Base-by-base conservation (phyloP, 2,888 invertebrate species). In the Cordilura impudica region DNA sequence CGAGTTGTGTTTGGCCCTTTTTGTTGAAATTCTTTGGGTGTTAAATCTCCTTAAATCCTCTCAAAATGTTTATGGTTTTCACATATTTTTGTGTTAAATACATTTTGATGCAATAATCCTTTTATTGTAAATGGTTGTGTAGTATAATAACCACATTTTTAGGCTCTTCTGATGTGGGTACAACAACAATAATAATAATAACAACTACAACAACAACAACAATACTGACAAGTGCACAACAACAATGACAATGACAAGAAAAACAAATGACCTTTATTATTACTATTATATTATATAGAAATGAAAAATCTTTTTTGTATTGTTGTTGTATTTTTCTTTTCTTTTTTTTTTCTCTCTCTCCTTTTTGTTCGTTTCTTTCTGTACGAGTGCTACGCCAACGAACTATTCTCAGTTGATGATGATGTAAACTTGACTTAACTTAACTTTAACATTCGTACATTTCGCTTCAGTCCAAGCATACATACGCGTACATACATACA, bases 101-200 rank as follows among this genome's bases (percentile, higher is more conserved):
- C 53, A 76, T 71, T 76, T 70, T 76, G 70, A 76, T 70, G 76
- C 65, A 70, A 76, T 76, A 76, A 76, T 76, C 76, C 76, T 76
- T 76, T 76, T 66, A 60, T 65, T 76, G 65, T 61, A 45, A n/a
- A n/a, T n/a, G n/a, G 31, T 23, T 31, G 69, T 31, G 69, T 65
- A 26, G 66, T 54, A 69, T 71, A 66, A 58, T 49, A 66, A 61
- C 60, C 54, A 51, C 63, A 71, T 65, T 76, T n/a, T 76, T 58
- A 71, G 65, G 60, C 66, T 71, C 54, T 66, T 26, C 66, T 77
- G 70, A 70, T 76, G 65, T 76, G 76, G 70, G 65, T 70, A 71
- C 18, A 53, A 35, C 4, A 65, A 43, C 35, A 39, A 54, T 39
- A 29, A 18, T 21, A 49, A 39, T 18, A 60, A 16, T 10, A 51